Conservation (phyloP, 2,113 vertebrate species). For the Chaetorhynchus papuensis region DNA sequence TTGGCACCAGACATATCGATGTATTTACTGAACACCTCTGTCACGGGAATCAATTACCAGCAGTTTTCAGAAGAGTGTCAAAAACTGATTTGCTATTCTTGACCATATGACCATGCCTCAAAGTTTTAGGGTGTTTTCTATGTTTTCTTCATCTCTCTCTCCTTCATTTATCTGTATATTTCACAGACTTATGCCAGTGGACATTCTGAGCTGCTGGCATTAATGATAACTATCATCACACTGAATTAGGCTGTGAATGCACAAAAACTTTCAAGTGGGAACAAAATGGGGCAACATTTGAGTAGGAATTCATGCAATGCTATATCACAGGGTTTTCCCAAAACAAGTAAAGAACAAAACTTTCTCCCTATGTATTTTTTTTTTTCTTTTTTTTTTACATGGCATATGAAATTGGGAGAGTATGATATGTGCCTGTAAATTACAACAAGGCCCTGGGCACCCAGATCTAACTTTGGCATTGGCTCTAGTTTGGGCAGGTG, state of each 20-base stretch:
- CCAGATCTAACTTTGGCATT: neutral
- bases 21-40: neutral
- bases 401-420: neutral
- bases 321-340: conserved; percentile 17
- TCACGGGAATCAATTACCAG: conserved; percentile 30
- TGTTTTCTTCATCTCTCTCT: conserved; percentile 2
- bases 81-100: conserved; percentile 38
- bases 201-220: neutral
- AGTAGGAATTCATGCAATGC: neutral
- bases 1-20: neutral
- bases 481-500: neutral
- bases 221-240: conserved; percentile 17
- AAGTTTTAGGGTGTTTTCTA: conserved; percentile 19
- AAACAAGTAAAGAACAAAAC: neutral
- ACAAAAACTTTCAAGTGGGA: neutral
- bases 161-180: conserved; percentile 18
- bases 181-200: neutral
- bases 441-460: neutral
- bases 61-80: neutral
- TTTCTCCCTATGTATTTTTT: neutral
- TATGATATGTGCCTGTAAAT: neutral
- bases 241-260: conserved; percentile 12
- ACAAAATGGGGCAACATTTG: neutral
- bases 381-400: neutral
- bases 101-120: neutral